Evolutionary conservation across 2,113 vertebrate genomes (phyloP), one percentile per base, ranked within the genome.

Genomic region (Onychostoma macrolepis): DNA sequence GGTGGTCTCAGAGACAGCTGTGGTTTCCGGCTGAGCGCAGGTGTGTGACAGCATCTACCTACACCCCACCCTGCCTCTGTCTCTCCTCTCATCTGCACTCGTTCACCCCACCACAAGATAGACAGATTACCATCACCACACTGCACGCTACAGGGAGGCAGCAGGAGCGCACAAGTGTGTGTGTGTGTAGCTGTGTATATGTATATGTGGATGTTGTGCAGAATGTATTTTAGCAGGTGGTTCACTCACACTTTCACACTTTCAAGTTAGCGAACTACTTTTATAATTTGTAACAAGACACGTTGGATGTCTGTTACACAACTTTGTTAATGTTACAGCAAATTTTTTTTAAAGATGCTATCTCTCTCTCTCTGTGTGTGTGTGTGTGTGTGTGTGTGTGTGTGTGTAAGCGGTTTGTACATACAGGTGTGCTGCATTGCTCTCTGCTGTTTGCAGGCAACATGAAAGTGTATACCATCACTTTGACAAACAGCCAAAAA

Each of bases 381-480:
- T 71, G 78, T 45, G 43, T 69, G 72, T 36, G 38, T 48, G 69
- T 77, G 85, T 30, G 65, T 61, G 69, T 41, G 26, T 79, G 84
- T 58, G 48, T 82, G 69, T 77, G 61, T 41, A 3, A 26, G 85
- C 41, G 65, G 76, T 87, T 75, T 65, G 28, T 6, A 28, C 48
- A 26, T 21, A 79, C 87, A 86, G 81, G 84, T 88, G 85, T 63
- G 33, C 38, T 69, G 75, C 48, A 48, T 38, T 79, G 82, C 85
- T 74, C 79, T 88, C 79, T 71, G 65, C 65, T 88, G 69, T 86
- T 86, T 87, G 88, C 85, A 87, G 43, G 33, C 26, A 56, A 86
- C 85, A 80, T 86, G 75, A 86, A 86, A 89, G 85, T 53, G 43
- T 84, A n/a, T 69, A 83, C 26, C 0, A 83, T 50, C 26, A 56